Evolutionary conservation across 2,888 invertebrate species (phyloP).

Genomic region (Rotaria sp.): DNA sequence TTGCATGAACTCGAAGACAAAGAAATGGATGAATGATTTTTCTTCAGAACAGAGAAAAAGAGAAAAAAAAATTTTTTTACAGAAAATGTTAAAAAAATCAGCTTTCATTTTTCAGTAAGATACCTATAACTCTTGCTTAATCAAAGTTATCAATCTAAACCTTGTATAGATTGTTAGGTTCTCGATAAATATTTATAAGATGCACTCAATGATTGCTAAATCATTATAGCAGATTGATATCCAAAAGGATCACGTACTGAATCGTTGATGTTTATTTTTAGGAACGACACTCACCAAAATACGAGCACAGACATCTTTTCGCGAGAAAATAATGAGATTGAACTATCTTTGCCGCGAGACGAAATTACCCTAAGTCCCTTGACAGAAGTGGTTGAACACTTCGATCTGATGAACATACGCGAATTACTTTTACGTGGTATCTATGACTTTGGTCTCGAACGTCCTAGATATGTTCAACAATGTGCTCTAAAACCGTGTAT

Average conservation of each 20-base stretch:
- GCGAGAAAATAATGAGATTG: no score
- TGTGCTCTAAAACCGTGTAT: conserved; percentile 41
- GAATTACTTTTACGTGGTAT: not conserved
- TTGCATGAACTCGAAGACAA: no score
- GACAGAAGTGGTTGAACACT: not conserved
- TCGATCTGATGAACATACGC: conserved; percentile 39
- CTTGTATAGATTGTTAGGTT: no score
- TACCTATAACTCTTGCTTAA: not conserved
- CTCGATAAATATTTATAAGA: no score
- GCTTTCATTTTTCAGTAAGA: not conserved
- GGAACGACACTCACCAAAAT: not conserved
- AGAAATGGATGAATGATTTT: no score
- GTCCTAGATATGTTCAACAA: conserved; percentile 38
- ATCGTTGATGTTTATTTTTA: not conserved
- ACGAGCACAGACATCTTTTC: not conserved
- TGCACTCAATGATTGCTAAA: no score
- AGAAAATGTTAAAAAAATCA: not conserved
- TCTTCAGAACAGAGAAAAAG: no score
- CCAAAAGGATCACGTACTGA: no score
- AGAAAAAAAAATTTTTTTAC: no score
- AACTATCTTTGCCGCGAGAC: not conserved
- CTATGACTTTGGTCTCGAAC: conserved; percentile 37
- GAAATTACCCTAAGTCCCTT: not conserved
- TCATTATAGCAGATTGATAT: no score
- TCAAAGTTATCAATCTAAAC: not conserved